Evolutionary conservation across 2,888 invertebrate species (phyloP).

Genomic region (Cosmia trapezina): DNA sequence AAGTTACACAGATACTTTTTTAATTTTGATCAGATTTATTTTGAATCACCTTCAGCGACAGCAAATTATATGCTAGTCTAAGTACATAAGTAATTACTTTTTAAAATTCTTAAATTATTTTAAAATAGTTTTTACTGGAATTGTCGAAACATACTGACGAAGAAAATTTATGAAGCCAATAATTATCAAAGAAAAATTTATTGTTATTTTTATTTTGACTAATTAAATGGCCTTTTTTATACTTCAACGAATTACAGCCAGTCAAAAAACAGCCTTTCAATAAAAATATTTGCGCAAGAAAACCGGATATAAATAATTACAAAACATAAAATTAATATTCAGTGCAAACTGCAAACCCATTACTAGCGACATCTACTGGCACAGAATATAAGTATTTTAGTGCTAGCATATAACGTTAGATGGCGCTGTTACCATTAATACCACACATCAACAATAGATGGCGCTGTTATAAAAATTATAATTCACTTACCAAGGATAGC

Average conservation of each 20-base stretch:
- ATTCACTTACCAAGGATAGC: conserved; percentile 96
- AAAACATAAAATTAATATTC: no score
- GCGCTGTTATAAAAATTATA: conserved; percentile 28
- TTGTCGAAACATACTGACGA: not conserved
- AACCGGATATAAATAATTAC: not conserved
- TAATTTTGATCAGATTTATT: not conserved
- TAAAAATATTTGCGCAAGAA: not conserved
- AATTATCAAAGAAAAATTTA: not conserved
- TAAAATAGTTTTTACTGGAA: not conserved
- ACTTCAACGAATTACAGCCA: not conserved
- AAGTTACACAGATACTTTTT: no score
- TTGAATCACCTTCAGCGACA: no score
- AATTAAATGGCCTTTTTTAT: not conserved
- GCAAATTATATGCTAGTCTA: no score
- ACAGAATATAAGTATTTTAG: not conserved
- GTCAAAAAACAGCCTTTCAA: not conserved
- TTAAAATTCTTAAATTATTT: not conserved
- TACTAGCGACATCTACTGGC: conserved; percentile 36
- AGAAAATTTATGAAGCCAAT: not conserved
- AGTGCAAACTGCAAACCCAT: not conserved
- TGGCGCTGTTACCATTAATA: conserved; percentile 20
- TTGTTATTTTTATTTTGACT: no score
- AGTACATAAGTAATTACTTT: no score
- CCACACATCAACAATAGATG: conserved; percentile 35
- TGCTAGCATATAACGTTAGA: conserved; percentile 13